phyloP scores from a whole-genome alignment of 2,797 vertebrate genomes.

The Tolypeutes matacus region DNA sequence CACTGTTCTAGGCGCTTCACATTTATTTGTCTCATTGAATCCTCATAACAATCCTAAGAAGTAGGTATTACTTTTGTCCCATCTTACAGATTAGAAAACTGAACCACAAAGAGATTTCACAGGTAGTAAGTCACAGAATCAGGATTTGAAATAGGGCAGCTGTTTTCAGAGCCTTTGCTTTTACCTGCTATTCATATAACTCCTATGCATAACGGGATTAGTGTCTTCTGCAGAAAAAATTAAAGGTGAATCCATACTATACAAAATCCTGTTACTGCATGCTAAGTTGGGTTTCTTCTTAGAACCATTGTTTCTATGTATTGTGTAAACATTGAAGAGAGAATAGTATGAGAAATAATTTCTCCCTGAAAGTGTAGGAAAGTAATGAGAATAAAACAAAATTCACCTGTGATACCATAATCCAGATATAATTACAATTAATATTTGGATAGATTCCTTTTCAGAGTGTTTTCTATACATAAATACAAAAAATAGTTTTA shows the following conservation, averaged over 20 bases:
- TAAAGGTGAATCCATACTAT: constrained; percentile 39
- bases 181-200: too few relatives aligned
- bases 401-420: background rate
- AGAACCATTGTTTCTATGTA: background rate
- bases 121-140: background rate
- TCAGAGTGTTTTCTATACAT: constrained; percentile 53
- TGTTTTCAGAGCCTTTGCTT: too few relatives aligned
- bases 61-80: constrained; percentile 28
- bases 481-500: constrained; percentile 42
- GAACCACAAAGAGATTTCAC: constrained; percentile 19
- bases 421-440: background rate
- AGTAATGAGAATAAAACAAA: constrained; percentile 61
- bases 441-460: constrained; percentile 61
- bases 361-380: constrained; percentile 21
- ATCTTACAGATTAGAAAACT: constrained; percentile 39
- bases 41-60: constrained; percentile 2
- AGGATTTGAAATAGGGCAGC: background rate
- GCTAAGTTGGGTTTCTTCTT: constrained; percentile 40
- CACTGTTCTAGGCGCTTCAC: background rate
- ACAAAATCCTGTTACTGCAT: constrained; percentile 28
- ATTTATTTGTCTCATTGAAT: background rate
- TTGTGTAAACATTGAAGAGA: constrained; percentile 37
- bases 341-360: constrained; percentile 5
- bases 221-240: constrained; percentile 28
- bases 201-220: constrained; percentile 3